Evolutionary conservation across 1,140 invertebrate genomes (phyloP).

Genomic region (Aphaenogaster floridana): DNA sequence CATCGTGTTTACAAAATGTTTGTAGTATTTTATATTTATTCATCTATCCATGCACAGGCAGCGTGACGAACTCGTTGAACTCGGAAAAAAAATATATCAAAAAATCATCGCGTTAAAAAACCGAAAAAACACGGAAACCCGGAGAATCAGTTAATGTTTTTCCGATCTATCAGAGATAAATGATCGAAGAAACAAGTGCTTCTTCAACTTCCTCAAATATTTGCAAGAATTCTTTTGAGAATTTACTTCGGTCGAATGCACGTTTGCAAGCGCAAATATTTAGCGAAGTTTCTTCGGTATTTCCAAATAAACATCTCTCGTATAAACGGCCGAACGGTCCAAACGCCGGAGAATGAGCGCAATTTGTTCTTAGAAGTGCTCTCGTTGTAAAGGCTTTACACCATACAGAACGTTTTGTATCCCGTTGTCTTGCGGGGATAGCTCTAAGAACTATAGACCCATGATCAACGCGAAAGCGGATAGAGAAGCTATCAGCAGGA

Average conservation of each 20-base stretch:
- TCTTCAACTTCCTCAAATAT: constrained; percentile 19
- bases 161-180: constrained; percentile 12
- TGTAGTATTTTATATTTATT: background rate
- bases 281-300: constrained; percentile 23
- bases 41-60: background rate
- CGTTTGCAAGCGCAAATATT: constrained; percentile 34
- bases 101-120: background rate
- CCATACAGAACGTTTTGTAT: constrained; percentile 27
- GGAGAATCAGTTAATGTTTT: background rate
- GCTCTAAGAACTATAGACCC: background rate
- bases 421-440: constrained; percentile 9
- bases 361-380: constrained; percentile 33
- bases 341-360: background rate
- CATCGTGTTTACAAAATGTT: constrained; percentile 5
- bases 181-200: background rate
- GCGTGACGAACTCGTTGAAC: background rate
- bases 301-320: constrained; percentile 40
- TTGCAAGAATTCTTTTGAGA: constrained; percentile 12
- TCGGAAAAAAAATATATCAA: background rate
- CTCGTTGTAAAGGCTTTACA: constrained; percentile 19
- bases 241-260: constrained; percentile 6
- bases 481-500: constrained; percentile 29
- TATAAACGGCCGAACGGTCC: constrained; percentile 1
- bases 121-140: background rate
- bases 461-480: constrained; percentile 28